These are phyloP conservation scores for Microctenopoma steveboyesi DNA, from an alignment of 2,797 vertebrate genomes.

Conservation along the genomic window DNA sequence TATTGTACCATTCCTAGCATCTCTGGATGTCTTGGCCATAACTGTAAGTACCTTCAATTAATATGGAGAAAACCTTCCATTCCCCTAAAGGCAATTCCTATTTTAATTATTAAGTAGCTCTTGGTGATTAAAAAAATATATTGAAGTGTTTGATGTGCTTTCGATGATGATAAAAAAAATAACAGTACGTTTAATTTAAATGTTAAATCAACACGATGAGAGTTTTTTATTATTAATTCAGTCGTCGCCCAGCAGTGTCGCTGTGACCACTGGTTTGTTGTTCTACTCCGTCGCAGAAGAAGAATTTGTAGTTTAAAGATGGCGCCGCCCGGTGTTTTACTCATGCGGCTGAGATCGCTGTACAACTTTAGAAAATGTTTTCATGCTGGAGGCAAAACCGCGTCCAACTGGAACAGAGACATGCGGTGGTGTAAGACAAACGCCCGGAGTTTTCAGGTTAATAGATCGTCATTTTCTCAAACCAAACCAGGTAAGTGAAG, in stretches of 20 bases:
- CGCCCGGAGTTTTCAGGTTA: conserved; percentile 17
- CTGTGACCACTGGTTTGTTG: neutral
- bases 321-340: conserved; percentile 73
- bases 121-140: no score
- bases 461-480: neutral
- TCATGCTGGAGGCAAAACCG: conserved; percentile 9
- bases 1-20: no score
- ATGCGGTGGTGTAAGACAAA: conserved; percentile 69
- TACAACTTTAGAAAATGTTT: conserved; percentile 61
- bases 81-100: no score
- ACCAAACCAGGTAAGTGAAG: conserved; percentile 66
- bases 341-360: conserved; percentile 73
- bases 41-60: no score
- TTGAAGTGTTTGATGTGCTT: neutral
- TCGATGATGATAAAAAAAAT: neutral
- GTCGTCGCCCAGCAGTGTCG: conserved; percentile 29
- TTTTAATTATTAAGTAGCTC: no score
- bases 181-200: no score
- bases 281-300: conserved; percentile 33
- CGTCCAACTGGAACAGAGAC: conserved; percentile 20
- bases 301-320: conserved; percentile 72
- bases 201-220: no score
- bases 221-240: no score
- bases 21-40: no score
- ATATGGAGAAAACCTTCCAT: no score